A percentile compares a stretch with the other conserved stretches of the same genome.
Evolutionary conservation across 2,113 vertebrate species (phyloP).

Genomic region (Thamnaconus septentrionalis): DNA sequence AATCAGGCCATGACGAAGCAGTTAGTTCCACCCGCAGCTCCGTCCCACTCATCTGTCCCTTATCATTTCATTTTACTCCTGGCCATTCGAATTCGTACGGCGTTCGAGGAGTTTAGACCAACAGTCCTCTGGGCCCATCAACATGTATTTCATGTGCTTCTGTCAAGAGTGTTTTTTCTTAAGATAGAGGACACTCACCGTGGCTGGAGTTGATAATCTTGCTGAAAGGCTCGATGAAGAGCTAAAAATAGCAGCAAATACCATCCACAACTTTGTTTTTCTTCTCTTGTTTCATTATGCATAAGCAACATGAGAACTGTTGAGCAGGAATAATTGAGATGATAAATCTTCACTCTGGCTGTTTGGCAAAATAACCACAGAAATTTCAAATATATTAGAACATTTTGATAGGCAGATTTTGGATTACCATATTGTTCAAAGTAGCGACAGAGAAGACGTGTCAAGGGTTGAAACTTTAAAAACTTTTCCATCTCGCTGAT

Average conservation of each 20-base stretch:
- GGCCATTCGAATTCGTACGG: constrained; percentile 31
- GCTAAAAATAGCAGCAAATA: constrained; percentile 8
- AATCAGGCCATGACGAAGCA: constrained; percentile 57
- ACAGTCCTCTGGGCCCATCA: constrained; percentile 30
- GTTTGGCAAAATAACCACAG: too few relatives aligned
- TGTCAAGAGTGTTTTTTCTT: constrained; percentile 35
- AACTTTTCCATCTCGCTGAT: too few relatives aligned
- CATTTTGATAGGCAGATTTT: too few relatives aligned
- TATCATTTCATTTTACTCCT: constrained; percentile 48
- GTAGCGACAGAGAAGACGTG: too few relatives aligned
- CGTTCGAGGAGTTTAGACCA: constrained; percentile 6
- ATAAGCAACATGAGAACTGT: too few relatives aligned
- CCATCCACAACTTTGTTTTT: not conserved
- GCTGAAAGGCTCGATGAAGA: not conserved
- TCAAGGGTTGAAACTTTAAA: too few relatives aligned
- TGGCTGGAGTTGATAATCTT: too few relatives aligned
- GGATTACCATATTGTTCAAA: too few relatives aligned
- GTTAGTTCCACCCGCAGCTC: constrained; percentile 45
- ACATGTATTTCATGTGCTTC: constrained; percentile 52
- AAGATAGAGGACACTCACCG: too few relatives aligned
- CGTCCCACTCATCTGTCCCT: constrained; percentile 59
- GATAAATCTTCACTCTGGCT: too few relatives aligned
- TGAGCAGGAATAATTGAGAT: too few relatives aligned
- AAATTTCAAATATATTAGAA: too few relatives aligned
- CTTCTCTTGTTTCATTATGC: not conserved